Percentiles rank a stretch among this genome's conserved stretches.
These are phyloP conservation scores for Trogon melanurus DNA, from an alignment of 2,113 vertebrate species.

Conservation along the genomic window DNA sequence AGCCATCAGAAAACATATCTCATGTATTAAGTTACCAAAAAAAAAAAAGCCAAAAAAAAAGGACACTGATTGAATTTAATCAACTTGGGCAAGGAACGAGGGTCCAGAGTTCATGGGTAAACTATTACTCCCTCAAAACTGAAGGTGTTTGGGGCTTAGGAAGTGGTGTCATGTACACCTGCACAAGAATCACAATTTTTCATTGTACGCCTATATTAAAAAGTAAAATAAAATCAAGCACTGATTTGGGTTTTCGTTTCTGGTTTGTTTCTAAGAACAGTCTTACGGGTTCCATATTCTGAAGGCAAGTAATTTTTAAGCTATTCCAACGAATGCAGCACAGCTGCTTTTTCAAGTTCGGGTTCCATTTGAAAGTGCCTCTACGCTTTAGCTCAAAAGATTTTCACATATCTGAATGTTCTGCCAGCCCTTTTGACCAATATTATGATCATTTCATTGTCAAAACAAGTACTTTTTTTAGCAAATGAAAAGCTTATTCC, in stretches of 20 bases:
- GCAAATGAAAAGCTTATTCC: conserved; percentile 62
- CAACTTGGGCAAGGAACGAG: neutral
- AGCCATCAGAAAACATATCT: conserved; percentile 35
- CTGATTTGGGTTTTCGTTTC: neutral
- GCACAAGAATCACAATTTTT: neutral
- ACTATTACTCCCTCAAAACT: neutral
- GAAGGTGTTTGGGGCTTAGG: neutral
- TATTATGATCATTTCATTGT: conserved; percentile 48
- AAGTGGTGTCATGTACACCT: neutral
- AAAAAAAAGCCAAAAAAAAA: neutral
- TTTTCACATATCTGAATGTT: neutral
- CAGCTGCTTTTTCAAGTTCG: conserved; percentile 11
- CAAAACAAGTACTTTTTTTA: conserved; percentile 46
- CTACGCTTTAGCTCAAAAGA: neutral
- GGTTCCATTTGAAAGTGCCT: neutral
- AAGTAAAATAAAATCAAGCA: neutral
- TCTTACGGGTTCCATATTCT: neutral
- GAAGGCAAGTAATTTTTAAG: neutral
- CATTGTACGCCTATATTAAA: neutral
- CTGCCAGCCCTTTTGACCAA: conserved; percentile 56
- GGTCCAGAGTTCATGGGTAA: neutral
- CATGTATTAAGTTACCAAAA: conserved; percentile 6
- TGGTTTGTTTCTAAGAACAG: neutral
- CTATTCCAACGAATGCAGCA: conserved; percentile 23
- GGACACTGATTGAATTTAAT: neutral